Evolutionary conservation across 2,888 invertebrate species (phyloP).

Genomic region (Melanostoma mellinum): DNA sequence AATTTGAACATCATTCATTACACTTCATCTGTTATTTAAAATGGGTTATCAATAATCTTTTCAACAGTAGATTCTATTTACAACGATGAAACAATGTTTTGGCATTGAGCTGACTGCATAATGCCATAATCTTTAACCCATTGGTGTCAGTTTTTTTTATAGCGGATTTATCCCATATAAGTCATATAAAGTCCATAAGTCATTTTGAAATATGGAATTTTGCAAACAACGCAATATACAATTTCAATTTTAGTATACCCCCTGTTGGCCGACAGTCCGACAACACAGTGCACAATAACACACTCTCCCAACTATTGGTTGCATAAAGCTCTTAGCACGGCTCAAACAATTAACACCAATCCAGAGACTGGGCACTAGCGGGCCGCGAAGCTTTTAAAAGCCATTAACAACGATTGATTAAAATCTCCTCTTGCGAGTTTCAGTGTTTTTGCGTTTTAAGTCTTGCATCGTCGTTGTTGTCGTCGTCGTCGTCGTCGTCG

Average conservation of each 20-base stretch:
- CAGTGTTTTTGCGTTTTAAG: constrained; percentile 35
- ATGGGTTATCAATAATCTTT: too few species aligned
- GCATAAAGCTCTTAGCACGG: constrained; percentile 61
- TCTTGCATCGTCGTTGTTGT: constrained; percentile 9
- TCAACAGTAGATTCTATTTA: too few species aligned
- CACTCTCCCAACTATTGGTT: constrained; percentile 11
- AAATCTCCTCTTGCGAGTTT: constrained; percentile 56
- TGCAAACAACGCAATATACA: constrained; percentile 46
- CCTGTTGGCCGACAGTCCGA: neutral
- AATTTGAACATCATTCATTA: too few species aligned
- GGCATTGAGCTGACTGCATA: constrained; percentile 26
- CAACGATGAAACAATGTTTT: neutral
- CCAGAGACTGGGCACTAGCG: neutral
- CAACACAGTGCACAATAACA: constrained; percentile 14
- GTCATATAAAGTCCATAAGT: constrained; percentile 9
- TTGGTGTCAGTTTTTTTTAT: constrained; percentile 29
- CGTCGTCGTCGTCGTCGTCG: constrained; percentile 5
- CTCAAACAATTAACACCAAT: constrained; percentile 63
- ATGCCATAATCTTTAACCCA: constrained; percentile 16
- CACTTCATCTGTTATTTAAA: too few species aligned
- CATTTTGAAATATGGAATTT: constrained; percentile 21
- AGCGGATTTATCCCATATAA: constrained; percentile 30
- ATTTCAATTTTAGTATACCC: constrained; percentile 7
- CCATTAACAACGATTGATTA: constrained; percentile 69
- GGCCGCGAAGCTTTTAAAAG: constrained; percentile 61